phyloP scores from a whole-genome alignment of 2,113 vertebrate genomes.

The Mus pahari region DNA sequence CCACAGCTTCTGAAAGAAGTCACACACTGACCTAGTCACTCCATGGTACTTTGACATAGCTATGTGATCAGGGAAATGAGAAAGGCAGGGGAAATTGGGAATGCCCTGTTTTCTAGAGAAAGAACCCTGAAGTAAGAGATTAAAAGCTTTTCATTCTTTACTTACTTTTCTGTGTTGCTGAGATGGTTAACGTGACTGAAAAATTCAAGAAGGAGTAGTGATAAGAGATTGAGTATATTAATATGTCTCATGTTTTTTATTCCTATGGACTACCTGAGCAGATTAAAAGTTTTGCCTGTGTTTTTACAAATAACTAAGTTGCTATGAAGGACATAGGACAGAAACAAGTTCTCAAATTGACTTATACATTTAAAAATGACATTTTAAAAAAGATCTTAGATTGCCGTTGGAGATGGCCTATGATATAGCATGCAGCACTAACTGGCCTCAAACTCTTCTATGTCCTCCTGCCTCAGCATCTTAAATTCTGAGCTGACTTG shows the following conservation, averaged over 20 bases:
- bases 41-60: background rate
- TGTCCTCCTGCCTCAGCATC: background rate
- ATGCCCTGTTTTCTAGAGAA: background rate
- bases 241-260: background rate
- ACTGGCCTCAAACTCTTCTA: background rate
- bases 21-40: background rate
- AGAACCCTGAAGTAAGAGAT: background rate
- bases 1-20: background rate
- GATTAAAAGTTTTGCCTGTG: background rate
- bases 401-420: background rate
- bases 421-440: background rate
- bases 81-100: background rate
- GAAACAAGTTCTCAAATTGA: background rate
- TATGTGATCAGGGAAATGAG: background rate
- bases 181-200: background rate
- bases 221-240: background rate
- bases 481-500: background rate
- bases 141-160: background rate
- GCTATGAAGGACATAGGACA: background rate
- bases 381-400: background rate
- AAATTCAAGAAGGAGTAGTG: background rate
- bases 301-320: background rate
- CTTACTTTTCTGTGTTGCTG: background rate
- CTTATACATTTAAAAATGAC: accelerated
- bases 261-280: background rate